A percentile compares a stretch with the other conserved stretches of the same genome.
phyloP scores from a whole-genome alignment of 2,113 vertebrate species.

The Bostrychus sinensis region DNA sequence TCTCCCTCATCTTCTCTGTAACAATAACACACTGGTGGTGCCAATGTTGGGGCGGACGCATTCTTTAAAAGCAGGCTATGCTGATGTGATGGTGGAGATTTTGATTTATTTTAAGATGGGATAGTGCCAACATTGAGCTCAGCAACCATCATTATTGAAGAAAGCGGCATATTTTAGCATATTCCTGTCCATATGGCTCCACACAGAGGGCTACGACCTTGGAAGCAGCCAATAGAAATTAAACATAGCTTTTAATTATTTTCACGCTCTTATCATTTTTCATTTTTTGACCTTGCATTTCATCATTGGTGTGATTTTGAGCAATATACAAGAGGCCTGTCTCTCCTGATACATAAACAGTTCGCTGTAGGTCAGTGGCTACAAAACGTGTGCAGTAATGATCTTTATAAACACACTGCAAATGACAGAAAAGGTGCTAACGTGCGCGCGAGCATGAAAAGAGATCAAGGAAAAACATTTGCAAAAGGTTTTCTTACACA shows the following conservation, averaged over 20 bases:
- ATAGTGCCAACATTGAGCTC: constrained; percentile 34
- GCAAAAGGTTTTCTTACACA: constrained; percentile 19
- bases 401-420: constrained; percentile 64
- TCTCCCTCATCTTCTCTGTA: constrained; percentile 50
- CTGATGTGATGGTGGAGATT: constrained; percentile 42
- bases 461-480: constrained; percentile 19
- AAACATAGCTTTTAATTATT: constrained; percentile 28
- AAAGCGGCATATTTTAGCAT: constrained; percentile 27
- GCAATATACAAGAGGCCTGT: constrained; percentile 39
- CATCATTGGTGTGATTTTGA: constrained; percentile 15
- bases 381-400: constrained; percentile 46
- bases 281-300: constrained; percentile 41
- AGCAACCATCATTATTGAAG: constrained; percentile 13
- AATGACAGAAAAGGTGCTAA: constrained; percentile 76
- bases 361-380: constrained; percentile 64
- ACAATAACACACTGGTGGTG: constrained; percentile 56
- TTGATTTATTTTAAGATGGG: constrained; percentile 61
- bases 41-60: constrained; percentile 15
- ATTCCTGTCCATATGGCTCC: constrained; percentile 16
- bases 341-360: constrained; percentile 60
- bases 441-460: constrained; percentile 28
- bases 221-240: constrained; percentile 27
- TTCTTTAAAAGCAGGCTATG: constrained; percentile 35
- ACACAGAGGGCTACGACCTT: constrained; percentile 15
- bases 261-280: constrained; percentile 37